Percentiles rank a stretch among this genome's conserved stretches.
These are phyloP conservation scores for Lepidurus packardi DNA, from an alignment of 1,140 invertebrate genomes.

Conservation along the genomic window DNA sequence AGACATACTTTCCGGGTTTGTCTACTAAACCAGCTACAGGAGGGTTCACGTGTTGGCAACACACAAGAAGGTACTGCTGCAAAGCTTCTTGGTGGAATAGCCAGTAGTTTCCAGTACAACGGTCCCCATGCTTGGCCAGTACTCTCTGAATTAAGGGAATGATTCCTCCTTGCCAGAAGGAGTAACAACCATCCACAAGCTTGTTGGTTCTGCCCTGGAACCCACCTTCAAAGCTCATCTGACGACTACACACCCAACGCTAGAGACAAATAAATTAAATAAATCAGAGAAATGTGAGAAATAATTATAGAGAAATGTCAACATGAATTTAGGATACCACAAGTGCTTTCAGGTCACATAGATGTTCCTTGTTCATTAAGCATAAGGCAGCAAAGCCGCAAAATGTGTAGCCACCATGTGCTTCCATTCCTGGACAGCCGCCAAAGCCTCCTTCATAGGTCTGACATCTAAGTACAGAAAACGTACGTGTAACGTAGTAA, in stretches of 20 bases:
- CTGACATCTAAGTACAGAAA: slow-evolving; percentile 62
- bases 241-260: slow-evolving; percentile 79
- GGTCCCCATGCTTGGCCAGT: slow-evolving; percentile 42
- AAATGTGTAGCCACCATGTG: slow-evolving; percentile 97
- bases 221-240: slow-evolving; percentile 85
- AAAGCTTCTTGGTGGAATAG: slow-evolving; percentile 77
- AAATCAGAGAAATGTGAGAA: not conserved
- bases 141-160: slow-evolving; percentile 69
- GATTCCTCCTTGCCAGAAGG: slow-evolving; percentile 93
- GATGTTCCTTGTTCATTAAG: slow-evolving; percentile 69
- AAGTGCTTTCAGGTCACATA: slow-evolving; percentile 71
- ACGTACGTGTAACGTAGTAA: slow-evolving; percentile 33
- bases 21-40: slow-evolving; percentile 86
- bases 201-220: slow-evolving; percentile 97
- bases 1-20: slow-evolving; percentile 85
- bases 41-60: slow-evolving; percentile 65
- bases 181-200: slow-evolving; percentile 96
- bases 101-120: slow-evolving; percentile 48
- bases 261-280: slow-evolving; percentile 41
- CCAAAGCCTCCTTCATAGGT: slow-evolving; percentile 98
- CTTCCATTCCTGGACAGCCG: slow-evolving; percentile 88
- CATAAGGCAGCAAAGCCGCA: slow-evolving; percentile 87
- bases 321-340: slow-evolving; percentile 51
- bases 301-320: slow-evolving; percentile 18
- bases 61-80: slow-evolving; percentile 90